Evolutionary conservation across 1,140 invertebrate species (phyloP), one percentile per base, ranked within the genome.

Genomic region (Drosophila tristis): DNA sequence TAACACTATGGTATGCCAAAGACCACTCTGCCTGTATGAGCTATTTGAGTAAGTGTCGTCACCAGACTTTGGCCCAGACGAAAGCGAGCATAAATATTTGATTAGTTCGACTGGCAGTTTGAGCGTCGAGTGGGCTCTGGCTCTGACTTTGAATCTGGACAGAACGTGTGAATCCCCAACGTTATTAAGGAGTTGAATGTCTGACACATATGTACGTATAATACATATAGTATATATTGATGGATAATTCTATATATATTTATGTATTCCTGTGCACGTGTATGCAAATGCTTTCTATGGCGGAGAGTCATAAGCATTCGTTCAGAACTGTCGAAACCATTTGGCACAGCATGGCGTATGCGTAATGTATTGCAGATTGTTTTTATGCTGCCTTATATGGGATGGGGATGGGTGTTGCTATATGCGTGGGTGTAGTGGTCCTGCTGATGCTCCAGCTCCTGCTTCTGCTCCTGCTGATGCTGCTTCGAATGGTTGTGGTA

Each of bases 351-450:
- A 70, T 65, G 74, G 82, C 78, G 82, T 86, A 86, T 87, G 43
- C 74, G 67, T 75, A 87, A 81, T 86, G 72, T 81, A 77, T 61
- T 62, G 67, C 58, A 86, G 70, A 80, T 87, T 81, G 73, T 85
- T 86, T 78, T 86, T 65, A 66, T 73, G 68, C 31, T 20, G 35
- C 51, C 35, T 16, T 29, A 74, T 66, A 54, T 29, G 23, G 43
- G 11, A 7, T 7, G 26, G 26, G 26, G 26, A 39, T 39, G 6
- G 50, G 26, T 58, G 4, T 31, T n/a, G 20, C 8, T 42, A 48
- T 43, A 43, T 13, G 57, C 39, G 57, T 66, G 64, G 49, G 45
- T n/a, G 29, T 54, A 39, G 35, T 13, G 35, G 35, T 39, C 4
- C 35, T 13, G 35, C 26, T 29, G 26, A 29, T 29, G 26, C 26